Evolutionary conservation across 1,140 invertebrate genomes (phyloP), one percentile per base, ranked within the genome.

Genomic region (Tetragnatha versicolor): DNA sequence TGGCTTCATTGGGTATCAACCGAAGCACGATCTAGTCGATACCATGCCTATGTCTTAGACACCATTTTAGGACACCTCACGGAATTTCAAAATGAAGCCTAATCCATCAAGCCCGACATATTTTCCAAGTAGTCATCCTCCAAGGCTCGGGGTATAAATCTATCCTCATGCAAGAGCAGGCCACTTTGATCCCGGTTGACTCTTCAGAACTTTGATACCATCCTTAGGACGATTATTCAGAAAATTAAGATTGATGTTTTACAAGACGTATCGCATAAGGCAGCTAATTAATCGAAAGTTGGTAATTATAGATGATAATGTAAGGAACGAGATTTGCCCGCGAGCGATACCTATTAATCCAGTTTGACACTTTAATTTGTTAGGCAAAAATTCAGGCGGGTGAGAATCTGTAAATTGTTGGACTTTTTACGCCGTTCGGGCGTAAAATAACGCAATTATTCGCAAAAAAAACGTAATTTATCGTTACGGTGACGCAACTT

Each of bases 221-320:
- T 31, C 35, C 60, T 42, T 31, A 10, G 4, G 42, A 68, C 17
- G 45, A 68, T 68, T 47, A 68, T 29, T 68, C 22, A 9, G 65
- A 68, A 68, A 68, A 68, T 68, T 29, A 68, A 68, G 65, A 68
- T 68, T 68, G 65, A 68, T 68, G 65, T 49, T 68, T 49, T 68
- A 68, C 65, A 68, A 68, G 65, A 66, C 42, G 45, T 49, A 47
- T 66, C 63, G 39, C 14, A 66, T 66, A 47, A 66, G 63, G 49
- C 65, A 68, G 65, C 65, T 68, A 68, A 68, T 68, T 68, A 49
- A 68, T 68, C 39, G 25, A 49, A 47, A 33, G 25, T 25, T 47
- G 45, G 42, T 68, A 68, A 68, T 68, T 68, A 68, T 49, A 22
- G 65, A 68, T 49, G 65, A 68, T 68, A 49, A 68, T 51, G 42